These are phyloP conservation scores for Bergia sp. DNA, from an alignment of 92 coral and sea anemone species.

Conservation along the genomic window DNA sequence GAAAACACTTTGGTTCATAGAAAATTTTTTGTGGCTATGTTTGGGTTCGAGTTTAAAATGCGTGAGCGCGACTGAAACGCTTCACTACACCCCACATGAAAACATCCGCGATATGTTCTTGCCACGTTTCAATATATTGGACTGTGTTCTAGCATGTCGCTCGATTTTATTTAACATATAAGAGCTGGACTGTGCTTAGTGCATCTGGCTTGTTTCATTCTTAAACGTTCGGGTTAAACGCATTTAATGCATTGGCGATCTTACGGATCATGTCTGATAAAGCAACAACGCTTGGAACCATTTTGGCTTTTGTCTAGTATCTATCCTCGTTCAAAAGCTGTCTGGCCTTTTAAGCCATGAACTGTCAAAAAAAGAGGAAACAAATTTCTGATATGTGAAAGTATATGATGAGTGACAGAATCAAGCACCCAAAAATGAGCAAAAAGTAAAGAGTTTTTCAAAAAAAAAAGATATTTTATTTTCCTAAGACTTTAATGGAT, in stretches of 20 bases:
- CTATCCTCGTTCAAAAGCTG: constrained; percentile 32
- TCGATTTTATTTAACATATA: constrained; percentile 26
- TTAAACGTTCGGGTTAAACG: background rate
- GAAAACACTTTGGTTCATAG: constrained; percentile 7
- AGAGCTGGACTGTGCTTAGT: background rate
- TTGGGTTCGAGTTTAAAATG: background rate
- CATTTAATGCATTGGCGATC: background rate
- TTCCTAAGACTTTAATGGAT: constrained; percentile 39
- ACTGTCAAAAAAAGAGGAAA: constrained; percentile 44
- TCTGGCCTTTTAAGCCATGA: constrained; percentile 36
- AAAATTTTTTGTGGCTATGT: constrained; percentile 6
- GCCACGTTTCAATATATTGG: constrained; percentile 49
- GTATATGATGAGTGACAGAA: constrained; percentile 34
- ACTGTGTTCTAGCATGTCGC: constrained; percentile 1
- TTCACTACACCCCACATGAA: constrained; percentile 34
- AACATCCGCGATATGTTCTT: constrained; percentile 34
- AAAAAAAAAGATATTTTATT: constrained; percentile 17
- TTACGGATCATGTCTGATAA: background rate
- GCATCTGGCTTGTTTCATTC: background rate
- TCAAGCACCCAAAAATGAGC: constrained; percentile 27
- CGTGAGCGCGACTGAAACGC: constrained; percentile 11
- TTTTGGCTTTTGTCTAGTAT: constrained; percentile 27
- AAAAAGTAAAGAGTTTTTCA: constrained; percentile 20
- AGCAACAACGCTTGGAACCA: background rate
- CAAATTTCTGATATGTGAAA: constrained; percentile 35